phyloP scores from a whole-genome alignment of 2,797 vertebrate species.

The Artibeus jamaicensis region DNA sequence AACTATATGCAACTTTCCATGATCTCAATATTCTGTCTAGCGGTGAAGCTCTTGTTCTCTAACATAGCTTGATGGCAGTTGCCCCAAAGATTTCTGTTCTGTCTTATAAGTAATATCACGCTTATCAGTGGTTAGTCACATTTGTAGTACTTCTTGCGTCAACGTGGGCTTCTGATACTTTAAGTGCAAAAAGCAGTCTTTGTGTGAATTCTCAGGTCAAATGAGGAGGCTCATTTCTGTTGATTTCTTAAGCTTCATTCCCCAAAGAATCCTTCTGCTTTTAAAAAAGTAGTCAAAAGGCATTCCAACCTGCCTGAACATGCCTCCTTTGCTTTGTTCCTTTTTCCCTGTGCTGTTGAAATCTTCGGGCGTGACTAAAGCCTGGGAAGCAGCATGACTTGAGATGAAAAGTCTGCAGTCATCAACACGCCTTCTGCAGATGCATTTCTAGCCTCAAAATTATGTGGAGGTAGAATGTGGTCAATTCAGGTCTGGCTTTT shows the following conservation, averaged over 20 bases:
- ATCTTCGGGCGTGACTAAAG: background rate
- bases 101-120: background rate
- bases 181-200: background rate
- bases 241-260: slow-evolving; percentile 35
- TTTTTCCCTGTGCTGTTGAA: background rate
- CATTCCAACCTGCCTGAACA: slow-evolving; percentile 13
- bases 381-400: background rate
- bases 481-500: background rate
- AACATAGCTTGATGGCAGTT: background rate
- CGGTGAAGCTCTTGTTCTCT: background rate
- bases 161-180: background rate
- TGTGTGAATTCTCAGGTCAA: slow-evolving; percentile 7
- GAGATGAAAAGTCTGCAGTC: background rate
- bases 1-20: background rate
- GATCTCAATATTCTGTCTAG: background rate
- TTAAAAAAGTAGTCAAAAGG: background rate
- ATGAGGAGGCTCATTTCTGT: slow-evolving; percentile 10
- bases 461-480: background rate
- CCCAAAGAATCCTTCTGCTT: background rate
- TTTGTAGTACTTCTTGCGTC: background rate
- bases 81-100: background rate
- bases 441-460: background rate
- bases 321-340: background rate
- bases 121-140: background rate
- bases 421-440: background rate